Conservation (phyloP, 1,140 invertebrate species). For the Phymastichus coffea region DNA sequence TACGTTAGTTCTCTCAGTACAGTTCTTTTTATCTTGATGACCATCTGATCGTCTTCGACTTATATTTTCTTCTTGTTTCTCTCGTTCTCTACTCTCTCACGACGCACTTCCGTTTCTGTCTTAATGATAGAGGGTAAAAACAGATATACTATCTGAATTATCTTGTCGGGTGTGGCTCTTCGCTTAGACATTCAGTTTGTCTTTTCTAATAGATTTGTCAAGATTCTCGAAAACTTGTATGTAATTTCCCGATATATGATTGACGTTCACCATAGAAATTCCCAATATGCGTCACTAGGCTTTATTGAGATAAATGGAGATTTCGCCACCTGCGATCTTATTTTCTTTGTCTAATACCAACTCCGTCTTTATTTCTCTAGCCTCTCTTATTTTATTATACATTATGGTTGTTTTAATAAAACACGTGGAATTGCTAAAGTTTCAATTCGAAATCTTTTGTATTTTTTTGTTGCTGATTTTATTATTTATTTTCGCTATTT, state of each 20-base stretch:
- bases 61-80: too few species aligned
- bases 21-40: too few species aligned
- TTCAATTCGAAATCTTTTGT: slow-evolving; percentile 21
- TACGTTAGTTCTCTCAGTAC: too few species aligned
- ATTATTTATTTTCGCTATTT: too few species aligned
- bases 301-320: slow-evolving; percentile 27
- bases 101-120: not conserved
- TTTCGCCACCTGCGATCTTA: not conserved
- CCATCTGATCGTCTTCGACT: too few species aligned
- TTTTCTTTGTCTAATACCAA: not conserved
- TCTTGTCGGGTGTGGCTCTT: slow-evolving; percentile 17
- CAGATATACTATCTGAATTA: slow-evolving; percentile 27
- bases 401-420: not conserved
- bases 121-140: not conserved
- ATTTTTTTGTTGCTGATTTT: too few species aligned
- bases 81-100: not conserved
- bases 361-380: not conserved
- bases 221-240: slow-evolving; percentile 14
- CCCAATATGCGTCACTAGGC: slow-evolving; percentile 11
- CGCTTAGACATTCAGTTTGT: slow-evolving; percentile 19
- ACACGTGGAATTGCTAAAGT: slow-evolving; percentile 2
- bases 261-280: slow-evolving; percentile 11
- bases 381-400: not conserved
- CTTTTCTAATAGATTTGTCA: slow-evolving; percentile 28
- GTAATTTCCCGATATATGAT: slow-evolving; percentile 5